A percentile compares a stretch with the other conserved stretches of the same genome.
phyloP scores from a whole-genome alignment of 2,888 invertebrate genomes.

The Habrosyne pyritoides region DNA sequence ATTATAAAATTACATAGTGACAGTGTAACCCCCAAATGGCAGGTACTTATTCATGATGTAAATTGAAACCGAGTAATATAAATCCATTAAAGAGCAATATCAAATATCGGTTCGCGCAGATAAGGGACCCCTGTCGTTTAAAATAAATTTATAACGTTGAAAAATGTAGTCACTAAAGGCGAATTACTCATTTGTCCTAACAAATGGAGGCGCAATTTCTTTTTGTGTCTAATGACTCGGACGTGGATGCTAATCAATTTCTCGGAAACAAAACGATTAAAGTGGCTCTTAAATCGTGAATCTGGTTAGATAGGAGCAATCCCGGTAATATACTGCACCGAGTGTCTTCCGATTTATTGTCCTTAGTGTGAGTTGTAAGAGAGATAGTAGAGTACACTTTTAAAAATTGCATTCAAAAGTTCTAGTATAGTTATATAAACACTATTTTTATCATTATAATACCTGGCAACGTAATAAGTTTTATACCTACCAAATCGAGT shows the following conservation, averaged over 20 bases:
- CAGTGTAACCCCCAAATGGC: conserved; percentile 42
- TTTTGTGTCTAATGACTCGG: conserved; percentile 40
- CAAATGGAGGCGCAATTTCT: conserved; percentile 37
- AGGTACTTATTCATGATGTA: conserved; percentile 53
- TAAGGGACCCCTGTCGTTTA: conserved; percentile 50
- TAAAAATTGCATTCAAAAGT: conserved; percentile 47
- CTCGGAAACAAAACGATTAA: conserved; percentile 65
- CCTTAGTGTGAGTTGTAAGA: conserved; percentile 39
- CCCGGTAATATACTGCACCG: conserved; percentile 64
- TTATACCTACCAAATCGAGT: too few species aligned
- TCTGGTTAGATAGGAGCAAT: conserved; percentile 73
- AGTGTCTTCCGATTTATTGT: conserved; percentile 64
- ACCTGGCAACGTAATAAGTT: background rate
- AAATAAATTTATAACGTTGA: conserved; percentile 51
- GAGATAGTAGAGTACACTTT: conserved; percentile 43
- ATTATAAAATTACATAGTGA: conserved; percentile 12
- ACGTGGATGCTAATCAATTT: conserved; percentile 60
- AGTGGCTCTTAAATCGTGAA: conserved; percentile 67
- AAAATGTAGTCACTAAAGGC: conserved; percentile 39
- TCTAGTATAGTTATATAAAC: conserved; percentile 29
- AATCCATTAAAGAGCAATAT: conserved; percentile 68
- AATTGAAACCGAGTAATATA: conserved; percentile 65
- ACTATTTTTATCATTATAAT: background rate
- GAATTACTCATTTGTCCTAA: conserved; percentile 34
- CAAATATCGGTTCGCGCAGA: conserved; percentile 51